These are phyloP conservation scores for Echeneis naucrates DNA, from an alignment of 2,797 vertebrate species.

Conservation along the genomic window DNA sequence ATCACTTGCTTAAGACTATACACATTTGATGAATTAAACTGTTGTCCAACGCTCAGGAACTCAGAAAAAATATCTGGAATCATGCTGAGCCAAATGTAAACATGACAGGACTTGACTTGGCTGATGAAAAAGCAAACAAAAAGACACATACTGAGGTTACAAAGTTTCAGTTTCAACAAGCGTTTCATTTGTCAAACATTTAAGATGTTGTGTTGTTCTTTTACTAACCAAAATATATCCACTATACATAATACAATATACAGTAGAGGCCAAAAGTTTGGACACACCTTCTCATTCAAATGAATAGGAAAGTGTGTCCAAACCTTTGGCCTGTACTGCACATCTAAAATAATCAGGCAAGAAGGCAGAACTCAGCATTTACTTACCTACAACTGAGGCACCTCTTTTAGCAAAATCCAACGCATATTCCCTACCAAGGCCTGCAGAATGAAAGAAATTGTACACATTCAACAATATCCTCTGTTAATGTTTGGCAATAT, in stretches of 20 bases:
- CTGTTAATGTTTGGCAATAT: neutral
- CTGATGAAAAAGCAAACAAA: neutral
- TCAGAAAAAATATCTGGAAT: neutral
- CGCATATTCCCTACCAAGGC: conserved; percentile 94
- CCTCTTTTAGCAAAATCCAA: conserved; percentile 96
- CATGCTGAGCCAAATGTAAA: neutral
- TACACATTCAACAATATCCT: neutral
- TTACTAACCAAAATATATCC: neutral
- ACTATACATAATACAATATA: neutral
- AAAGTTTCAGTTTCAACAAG: neutral
- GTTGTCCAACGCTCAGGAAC: neutral
- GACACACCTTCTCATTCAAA: too few relatives aligned
- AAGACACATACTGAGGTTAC: neutral
- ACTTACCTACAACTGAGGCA: conserved; percentile 94
- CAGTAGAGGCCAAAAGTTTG: too few relatives aligned
- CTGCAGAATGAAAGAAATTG: conserved; percentile 73
- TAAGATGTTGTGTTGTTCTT: neutral
- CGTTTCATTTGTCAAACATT: neutral
- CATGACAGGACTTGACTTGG: neutral
- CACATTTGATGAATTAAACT: neutral
- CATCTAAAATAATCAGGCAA: neutral
- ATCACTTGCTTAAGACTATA: neutral
- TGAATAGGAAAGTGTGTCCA: too few relatives aligned
- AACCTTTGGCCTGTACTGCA: too few relatives aligned
- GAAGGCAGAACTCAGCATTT: neutral